Conservation (phyloP, 2,797 vertebrate genomes). For the Cossypha heuglini region DNA sequence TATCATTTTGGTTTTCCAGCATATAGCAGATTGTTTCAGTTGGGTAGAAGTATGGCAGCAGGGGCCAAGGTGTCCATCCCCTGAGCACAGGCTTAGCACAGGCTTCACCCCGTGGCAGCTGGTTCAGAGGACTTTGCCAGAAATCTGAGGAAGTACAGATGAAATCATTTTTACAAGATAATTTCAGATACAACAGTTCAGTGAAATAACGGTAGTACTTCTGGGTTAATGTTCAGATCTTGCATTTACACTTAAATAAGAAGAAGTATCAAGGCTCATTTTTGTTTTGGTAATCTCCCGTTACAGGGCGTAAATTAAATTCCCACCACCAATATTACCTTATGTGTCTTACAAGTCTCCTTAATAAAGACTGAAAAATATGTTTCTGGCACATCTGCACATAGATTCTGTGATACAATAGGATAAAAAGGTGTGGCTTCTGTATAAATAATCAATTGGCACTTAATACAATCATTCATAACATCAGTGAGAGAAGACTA, state of each 20-base stretch:
- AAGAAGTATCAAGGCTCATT: background rate
- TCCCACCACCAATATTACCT: background rate
- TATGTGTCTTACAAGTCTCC: background rate
- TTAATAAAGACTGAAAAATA: background rate
- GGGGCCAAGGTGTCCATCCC: background rate
- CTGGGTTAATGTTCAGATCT: background rate
- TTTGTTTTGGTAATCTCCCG: background rate
- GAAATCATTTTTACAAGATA: background rate
- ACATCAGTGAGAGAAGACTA: background rate
- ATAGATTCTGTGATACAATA: background rate
- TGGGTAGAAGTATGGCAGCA: background rate
- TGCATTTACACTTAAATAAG: background rate
- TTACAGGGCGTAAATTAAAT: background rate
- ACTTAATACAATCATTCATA: background rate
- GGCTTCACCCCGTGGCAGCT: background rate
- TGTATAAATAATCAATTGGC: background rate
- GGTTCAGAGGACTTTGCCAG: background rate
- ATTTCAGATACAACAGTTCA: background rate
- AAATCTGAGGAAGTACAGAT: background rate
- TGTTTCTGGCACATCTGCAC: background rate
- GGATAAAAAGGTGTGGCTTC: background rate
- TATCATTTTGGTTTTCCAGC: fast-evolving
- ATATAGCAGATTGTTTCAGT: background rate
- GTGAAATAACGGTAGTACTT: background rate
- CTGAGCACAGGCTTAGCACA: background rate